phyloP scores from a whole-genome alignment of 64 coral and sea anemone genomes.

The Stichodactyla helianthus region DNA sequence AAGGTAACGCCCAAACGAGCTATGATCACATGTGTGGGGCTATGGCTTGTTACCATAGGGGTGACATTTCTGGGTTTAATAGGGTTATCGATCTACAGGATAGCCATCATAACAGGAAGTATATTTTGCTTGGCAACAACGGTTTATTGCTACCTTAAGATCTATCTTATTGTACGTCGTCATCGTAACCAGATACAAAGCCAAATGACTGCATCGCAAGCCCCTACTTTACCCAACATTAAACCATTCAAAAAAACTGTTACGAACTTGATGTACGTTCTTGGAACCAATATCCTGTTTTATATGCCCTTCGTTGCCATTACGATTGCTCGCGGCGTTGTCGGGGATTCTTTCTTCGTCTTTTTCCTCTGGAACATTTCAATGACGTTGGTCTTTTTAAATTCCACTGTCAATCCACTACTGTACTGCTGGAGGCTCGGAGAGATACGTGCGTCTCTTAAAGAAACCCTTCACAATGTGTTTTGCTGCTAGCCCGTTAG shows the following conservation, averaged over 20 bases:
- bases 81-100: neutral
- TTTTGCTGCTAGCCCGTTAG: neutral
- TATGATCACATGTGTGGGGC: neutral
- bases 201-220: neutral
- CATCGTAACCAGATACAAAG: neutral
- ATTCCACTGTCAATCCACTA: neutral
- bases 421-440: neutral
- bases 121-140: neutral
- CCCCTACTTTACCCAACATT: neutral
- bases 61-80: neutral
- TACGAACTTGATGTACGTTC: neutral
- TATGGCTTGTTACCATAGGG: neutral
- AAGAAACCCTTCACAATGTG: neutral
- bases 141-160: neutral
- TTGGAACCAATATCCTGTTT: neutral
- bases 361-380: neutral
- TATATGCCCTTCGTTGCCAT: neutral
- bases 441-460: neutral
- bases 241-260: neutral
- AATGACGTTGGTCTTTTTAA: neutral
- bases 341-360: neutral
- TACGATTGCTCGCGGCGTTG: neutral
- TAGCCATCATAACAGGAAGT: neutral
- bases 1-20: neutral
- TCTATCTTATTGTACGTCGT: neutral